phyloP scores from a whole-genome alignment of 2,113 vertebrate species.

The Ibidorhyncha struthersii region DNA sequence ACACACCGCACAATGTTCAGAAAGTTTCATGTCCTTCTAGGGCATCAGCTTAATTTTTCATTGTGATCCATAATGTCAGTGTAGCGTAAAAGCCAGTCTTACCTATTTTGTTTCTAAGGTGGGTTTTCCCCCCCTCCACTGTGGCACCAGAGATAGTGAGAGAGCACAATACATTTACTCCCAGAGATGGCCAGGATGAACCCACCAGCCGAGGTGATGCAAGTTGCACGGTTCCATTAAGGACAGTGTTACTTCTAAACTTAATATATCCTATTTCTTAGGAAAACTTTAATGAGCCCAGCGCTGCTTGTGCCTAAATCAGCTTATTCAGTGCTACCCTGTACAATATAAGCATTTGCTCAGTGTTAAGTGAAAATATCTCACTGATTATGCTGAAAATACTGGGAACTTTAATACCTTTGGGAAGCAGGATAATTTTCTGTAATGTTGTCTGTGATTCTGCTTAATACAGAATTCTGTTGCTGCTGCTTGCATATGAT shows the following conservation, averaged over 20 bases:
- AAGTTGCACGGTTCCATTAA: background rate
- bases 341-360: rapidly evolving
- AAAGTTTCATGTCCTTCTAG: background rate
- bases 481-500: background rate
- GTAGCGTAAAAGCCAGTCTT: background rate
- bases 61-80: background rate
- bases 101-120: background rate
- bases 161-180: background rate
- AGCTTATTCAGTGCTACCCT: background rate
- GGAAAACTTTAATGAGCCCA: background rate
- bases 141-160: background rate
- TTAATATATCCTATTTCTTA: background rate
- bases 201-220: background rate
- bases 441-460: background rate
- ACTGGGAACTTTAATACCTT: background rate
- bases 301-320: background rate
- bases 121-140: rapidly evolving
- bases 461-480: background rate
- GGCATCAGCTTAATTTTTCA: slow-evolving; percentile 22
- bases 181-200: background rate
- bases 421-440: background rate
- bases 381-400: background rate
- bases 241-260: background rate
- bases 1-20: slow-evolving; percentile 15
- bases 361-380: background rate